Percentiles rank a stretch among this genome's conserved stretches.
Conservation (phyloP, 1,140 invertebrate genomes). For the Aphaenogaster floridana region DNA sequence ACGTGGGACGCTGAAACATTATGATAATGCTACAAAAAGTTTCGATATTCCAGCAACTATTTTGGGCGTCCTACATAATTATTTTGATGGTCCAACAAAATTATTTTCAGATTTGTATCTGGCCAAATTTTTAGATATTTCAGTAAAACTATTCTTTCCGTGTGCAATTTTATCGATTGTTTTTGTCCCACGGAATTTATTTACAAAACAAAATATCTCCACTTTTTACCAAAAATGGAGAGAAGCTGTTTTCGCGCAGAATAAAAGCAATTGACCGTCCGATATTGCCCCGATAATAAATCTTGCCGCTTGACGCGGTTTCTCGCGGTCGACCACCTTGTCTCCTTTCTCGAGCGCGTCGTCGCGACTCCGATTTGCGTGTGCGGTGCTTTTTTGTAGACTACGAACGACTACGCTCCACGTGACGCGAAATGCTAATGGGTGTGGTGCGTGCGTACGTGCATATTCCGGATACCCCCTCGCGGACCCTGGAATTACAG, state of each 20-base stretch:
- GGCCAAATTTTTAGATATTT: too few relatives aligned
- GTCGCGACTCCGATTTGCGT: slow-evolving; percentile 71
- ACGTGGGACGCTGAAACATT: too few relatives aligned
- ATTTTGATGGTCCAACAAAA: too few relatives aligned
- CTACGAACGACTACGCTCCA: slow-evolving; percentile 57
- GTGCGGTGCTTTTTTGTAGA: slow-evolving; percentile 76
- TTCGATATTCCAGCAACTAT: too few relatives aligned
- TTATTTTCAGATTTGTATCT: too few relatives aligned
- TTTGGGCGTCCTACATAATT: too few relatives aligned
- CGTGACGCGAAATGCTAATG: slow-evolving; percentile 56
- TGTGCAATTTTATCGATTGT: not conserved
- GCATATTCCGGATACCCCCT: slow-evolving; percentile 10
- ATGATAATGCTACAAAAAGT: too few relatives aligned
- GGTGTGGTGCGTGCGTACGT: slow-evolving; percentile 57
- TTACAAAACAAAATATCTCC: not conserved
- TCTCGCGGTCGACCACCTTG: slow-evolving; percentile 57
- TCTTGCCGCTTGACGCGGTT: slow-evolving; percentile 34
- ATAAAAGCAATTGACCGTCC: not conserved
- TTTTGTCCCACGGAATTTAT: not conserved
- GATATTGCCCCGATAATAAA: slow-evolving; percentile 40
- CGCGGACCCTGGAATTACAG: not conserved
- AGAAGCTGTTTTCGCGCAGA: not conserved
- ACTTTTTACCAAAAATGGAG: not conserved
- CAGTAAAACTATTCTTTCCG: too few relatives aligned
- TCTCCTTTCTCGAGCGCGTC: slow-evolving; percentile 15